These are phyloP conservation scores for Bacillus rossius DNA, from an alignment of 1,140 invertebrate species.

Conservation along the genomic window DNA sequence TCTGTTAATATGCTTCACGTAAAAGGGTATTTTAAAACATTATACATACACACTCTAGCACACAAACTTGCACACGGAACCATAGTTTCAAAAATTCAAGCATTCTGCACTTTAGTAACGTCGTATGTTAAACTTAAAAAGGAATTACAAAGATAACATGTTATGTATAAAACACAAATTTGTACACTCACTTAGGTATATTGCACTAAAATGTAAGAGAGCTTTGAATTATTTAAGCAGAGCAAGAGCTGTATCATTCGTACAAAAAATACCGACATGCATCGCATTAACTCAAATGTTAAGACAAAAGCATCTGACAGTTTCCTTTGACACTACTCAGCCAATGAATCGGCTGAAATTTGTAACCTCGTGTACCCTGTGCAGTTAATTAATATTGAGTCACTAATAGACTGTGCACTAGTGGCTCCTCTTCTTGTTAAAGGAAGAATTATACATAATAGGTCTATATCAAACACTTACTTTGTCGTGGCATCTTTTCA, in stretches of 20 bases:
- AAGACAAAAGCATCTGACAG: not conserved
- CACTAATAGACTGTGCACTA: not conserved
- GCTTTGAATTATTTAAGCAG: not conserved
- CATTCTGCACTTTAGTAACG: conserved; percentile 5
- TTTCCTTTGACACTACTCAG: conserved; percentile 1
- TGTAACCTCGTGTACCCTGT: conserved; percentile 18
- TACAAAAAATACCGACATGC: conserved; percentile 1
- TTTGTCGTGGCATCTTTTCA: not conserved
- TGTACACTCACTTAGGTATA: not conserved
- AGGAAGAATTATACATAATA: not conserved
- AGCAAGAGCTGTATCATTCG: not conserved
- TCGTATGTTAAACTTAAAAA: conserved; percentile 7
- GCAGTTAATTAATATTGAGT: conserved; percentile 8
- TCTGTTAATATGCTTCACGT: conserved; percentile 5
- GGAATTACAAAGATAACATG: conserved; percentile 1
- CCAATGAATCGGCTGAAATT: conserved; percentile 3
- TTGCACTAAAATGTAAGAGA: conserved; percentile 7
- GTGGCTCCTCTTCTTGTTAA: not conserved
- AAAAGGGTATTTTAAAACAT: conserved; percentile 1
- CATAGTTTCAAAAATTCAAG: not conserved
- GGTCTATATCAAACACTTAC: conserved; percentile 7
- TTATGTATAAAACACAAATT: conserved; percentile 1
- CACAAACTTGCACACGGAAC: not conserved
- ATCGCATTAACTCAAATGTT: not conserved
- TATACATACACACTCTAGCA: not conserved